phyloP scores from a whole-genome alignment of 2,113 vertebrate genomes.

The Melanocharis versteri region DNA sequence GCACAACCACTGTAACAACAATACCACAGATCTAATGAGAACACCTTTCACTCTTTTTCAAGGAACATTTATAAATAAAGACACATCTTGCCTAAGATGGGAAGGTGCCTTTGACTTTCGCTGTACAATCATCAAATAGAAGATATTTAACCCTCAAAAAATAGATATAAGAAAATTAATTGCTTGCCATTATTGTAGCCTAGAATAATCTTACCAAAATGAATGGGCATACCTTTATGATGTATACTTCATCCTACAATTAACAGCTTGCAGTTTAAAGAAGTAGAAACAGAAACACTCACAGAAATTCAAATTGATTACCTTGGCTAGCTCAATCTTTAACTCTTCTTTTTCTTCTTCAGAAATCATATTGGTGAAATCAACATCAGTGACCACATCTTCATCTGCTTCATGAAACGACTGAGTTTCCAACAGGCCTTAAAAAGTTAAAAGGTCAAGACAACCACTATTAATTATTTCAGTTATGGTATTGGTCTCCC shows the following conservation, averaged over 20 bases:
- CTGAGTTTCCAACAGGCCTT: slow-evolving; percentile 87
- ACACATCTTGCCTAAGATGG: neutral
- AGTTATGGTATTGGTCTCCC: neutral
- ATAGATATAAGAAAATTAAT: neutral
- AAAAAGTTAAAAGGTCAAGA: slow-evolving; percentile 5
- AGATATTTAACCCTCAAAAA: neutral
- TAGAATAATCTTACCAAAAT: neutral
- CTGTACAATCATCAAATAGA: neutral
- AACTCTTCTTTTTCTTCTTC: slow-evolving; percentile 93
- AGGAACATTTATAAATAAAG: neutral
- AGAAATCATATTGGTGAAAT: slow-evolving; percentile 80
- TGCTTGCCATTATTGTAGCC: neutral
- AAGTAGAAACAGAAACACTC: neutral
- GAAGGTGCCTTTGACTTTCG: neutral
- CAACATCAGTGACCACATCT: slow-evolving; percentile 80
- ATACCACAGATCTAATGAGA: neutral
- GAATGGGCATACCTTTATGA: neutral
- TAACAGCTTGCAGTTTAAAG: neutral
- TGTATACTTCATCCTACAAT: neutral
- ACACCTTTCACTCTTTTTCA: neutral
- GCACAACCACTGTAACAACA: neutral
- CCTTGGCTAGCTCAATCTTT: slow-evolving; percentile 85
- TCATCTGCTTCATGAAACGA: slow-evolving; percentile 84
- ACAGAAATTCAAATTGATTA: slow-evolving; percentile 57
- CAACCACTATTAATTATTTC: neutral